These are phyloP conservation scores for Adelognathus sp. DNA, from an alignment of 2,888 invertebrate genomes.

Conservation along the genomic window DNA sequence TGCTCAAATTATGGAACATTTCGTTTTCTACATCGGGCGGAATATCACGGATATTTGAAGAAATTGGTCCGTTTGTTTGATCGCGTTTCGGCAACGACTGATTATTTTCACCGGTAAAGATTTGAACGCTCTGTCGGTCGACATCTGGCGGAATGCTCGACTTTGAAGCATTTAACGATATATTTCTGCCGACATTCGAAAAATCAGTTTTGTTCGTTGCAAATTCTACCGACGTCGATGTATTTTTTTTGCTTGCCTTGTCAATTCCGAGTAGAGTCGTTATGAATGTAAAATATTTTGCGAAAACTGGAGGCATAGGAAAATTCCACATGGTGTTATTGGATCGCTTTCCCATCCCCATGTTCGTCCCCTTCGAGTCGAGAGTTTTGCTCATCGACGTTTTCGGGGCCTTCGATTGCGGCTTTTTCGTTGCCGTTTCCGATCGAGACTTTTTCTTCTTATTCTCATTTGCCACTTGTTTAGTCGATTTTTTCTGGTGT, in stretches of 20 bases:
- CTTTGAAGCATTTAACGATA: not conserved
- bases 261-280: not conserved
- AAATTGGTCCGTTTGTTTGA: not conserved
- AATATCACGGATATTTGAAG: not conserved
- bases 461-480: not conserved
- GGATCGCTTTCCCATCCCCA: not conserved
- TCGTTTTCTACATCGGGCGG: not conserved
- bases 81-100: not conserved
- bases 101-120: not conserved
- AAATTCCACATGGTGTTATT: conserved; percentile 14
- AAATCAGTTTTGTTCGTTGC: not conserved
- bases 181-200: not conserved
- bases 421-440: not conserved
- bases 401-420: not conserved
- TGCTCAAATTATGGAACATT: not conserved
- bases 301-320: not conserved
- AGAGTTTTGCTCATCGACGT: not conserved
- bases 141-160: not conserved
- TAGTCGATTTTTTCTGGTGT: not conserved
- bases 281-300: not conserved
- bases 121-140: not conserved
- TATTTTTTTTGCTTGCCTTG: not conserved
- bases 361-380: not conserved
- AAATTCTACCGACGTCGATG: not conserved
- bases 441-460: not conserved